Evolutionary conservation across 2,797 vertebrate species (phyloP).

Genomic region (Cephalopachus bancanus): DNA sequence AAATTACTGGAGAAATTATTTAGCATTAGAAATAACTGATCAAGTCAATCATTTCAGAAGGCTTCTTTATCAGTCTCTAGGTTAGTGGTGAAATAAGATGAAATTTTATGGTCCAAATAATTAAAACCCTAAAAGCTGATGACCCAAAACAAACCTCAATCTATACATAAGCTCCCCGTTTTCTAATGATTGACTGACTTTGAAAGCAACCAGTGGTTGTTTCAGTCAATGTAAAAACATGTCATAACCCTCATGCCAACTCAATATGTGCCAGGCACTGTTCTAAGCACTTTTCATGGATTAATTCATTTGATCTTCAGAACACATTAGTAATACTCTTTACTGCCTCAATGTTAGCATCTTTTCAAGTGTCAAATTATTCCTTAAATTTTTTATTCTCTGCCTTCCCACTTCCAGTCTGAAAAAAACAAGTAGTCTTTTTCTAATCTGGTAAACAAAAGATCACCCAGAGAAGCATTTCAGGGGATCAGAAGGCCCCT

Average conservation of each 20-base stretch:
- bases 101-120: background rate
- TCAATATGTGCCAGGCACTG: background rate
- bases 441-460: background rate
- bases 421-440: background rate
- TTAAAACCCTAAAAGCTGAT: background rate
- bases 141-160: background rate
- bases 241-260: background rate
- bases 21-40: background rate
- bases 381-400: background rate
- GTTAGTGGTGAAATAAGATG: background rate
- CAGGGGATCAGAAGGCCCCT: background rate
- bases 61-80: background rate
- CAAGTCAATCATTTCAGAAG: conserved; percentile 21
- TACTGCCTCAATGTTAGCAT: background rate
- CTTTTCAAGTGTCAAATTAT: background rate
- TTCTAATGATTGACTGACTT: background rate
- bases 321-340: background rate
- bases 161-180: background rate
- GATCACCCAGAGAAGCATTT: background rate
- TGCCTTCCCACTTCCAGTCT: background rate
- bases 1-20: background rate
- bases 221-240: background rate
- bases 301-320: conserved; percentile 5
- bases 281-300: background rate
- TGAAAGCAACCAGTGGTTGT: background rate